Evolutionary conservation across 2,113 vertebrate genomes (phyloP).

Genomic region (Phylloscopus trochilus): DNA sequence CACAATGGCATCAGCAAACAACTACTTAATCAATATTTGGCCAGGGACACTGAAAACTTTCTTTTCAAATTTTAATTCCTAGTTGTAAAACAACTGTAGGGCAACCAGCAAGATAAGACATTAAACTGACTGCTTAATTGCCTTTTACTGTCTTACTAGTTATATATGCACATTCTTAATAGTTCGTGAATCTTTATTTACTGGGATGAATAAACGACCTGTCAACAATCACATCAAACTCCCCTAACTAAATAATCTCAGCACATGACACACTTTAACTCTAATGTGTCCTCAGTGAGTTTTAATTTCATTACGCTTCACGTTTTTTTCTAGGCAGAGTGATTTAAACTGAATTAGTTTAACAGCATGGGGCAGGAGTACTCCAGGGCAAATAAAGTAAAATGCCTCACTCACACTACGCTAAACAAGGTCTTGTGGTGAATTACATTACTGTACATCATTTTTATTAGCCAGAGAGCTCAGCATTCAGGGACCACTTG

Average conservation of each 20-base stretch:
- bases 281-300: slow-evolving; percentile 6
- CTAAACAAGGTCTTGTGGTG: neutral
- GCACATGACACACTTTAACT: neutral
- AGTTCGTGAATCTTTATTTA: slow-evolving; percentile 67
- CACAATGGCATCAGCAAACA: slow-evolving; percentile 96
- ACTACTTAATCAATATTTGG: slow-evolving; percentile 99
- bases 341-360: slow-evolving; percentile 46
- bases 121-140: slow-evolving; percentile 79
- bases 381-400: slow-evolving; percentile 25
- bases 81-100: slow-evolving; percentile 86
- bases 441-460: slow-evolving; percentile 7
- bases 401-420: neutral
- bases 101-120: slow-evolving; percentile 83
- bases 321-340: slow-evolving; percentile 5
- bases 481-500: neutral
- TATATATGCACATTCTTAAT: slow-evolving; percentile 67
- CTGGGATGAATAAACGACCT: slow-evolving; percentile 53
- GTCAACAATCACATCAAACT: slow-evolving; percentile 4
- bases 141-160: slow-evolving; percentile 70
- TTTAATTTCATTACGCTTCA: slow-evolving; percentile 43
- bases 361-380: slow-evolving; percentile 47
- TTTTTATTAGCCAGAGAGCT: slow-evolving; percentile 42
- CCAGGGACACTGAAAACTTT: slow-evolving; percentile 87
- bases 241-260: slow-evolving; percentile 14
- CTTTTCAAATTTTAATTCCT: slow-evolving; percentile 98